Conservation (phyloP, 2,888 invertebrate genomes). For the Ptychoptera contaminata region DNA sequence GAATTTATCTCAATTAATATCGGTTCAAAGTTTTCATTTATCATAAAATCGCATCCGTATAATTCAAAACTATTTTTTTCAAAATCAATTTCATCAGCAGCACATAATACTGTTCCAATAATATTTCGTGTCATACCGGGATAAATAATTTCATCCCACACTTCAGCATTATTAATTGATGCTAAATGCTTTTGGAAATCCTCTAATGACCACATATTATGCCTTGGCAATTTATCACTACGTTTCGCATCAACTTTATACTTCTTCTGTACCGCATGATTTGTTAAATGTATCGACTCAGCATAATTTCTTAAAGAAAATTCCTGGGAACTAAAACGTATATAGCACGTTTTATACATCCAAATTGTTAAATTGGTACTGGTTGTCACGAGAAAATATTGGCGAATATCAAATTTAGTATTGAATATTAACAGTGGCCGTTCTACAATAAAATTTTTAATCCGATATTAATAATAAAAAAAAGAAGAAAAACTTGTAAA, state of each 20-base stretch:
- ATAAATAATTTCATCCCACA: conserved; percentile 62
- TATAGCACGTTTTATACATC: conserved; percentile 73
- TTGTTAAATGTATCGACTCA: conserved; percentile 75
- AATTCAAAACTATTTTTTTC: conserved; percentile 69
- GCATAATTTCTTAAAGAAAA: conserved; percentile 64
- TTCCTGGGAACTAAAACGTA: conserved; percentile 73
- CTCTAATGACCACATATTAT: conserved; percentile 74
- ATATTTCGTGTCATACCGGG: conserved; percentile 75
- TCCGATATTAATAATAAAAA: too few relatives aligned
- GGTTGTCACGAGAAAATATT: conserved; percentile 68
- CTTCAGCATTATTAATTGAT: conserved; percentile 29
- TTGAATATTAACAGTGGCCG: conserved; percentile 65
- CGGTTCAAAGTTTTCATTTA: conserved; percentile 68
- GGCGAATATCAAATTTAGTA: conserved; percentile 83
- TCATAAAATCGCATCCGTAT: conserved; percentile 85
- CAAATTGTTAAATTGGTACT: conserved; percentile 65
- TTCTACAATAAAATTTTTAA: conserved; percentile 36
- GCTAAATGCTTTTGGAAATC: conserved; percentile 49
- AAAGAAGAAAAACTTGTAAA: not conserved
- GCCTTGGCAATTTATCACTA: conserved; percentile 47
- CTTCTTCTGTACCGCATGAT: conserved; percentile 71
- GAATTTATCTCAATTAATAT: conserved; percentile 91
- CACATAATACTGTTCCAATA: conserved; percentile 59
- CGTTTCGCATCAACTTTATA: conserved; percentile 35
- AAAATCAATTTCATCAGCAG: conserved; percentile 53